phyloP scores from a whole-genome alignment of 2,113 vertebrate genomes.

The Rhinopomastus cyanomelas region DNA sequence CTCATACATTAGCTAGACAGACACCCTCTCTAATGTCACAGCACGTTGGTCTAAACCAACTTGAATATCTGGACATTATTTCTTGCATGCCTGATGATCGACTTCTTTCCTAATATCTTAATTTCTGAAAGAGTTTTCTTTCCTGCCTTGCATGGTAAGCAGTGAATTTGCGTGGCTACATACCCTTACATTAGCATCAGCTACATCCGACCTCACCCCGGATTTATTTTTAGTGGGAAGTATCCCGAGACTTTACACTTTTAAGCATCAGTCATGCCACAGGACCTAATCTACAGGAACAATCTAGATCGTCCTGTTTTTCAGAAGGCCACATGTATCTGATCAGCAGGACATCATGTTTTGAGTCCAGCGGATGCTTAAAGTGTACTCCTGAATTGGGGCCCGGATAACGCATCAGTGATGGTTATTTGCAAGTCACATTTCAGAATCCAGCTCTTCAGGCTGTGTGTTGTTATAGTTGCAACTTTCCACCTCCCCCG shows the following conservation, averaged over 20 bases:
- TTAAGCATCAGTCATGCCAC: background rate
- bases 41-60: background rate
- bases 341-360: background rate
- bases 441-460: conserved; percentile 55
- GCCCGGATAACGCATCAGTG: conserved; percentile 11
- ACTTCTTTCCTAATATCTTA: background rate
- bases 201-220: background rate
- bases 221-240: background rate
- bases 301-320: background rate
- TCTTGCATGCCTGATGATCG: background rate
- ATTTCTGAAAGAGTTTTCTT: background rate
- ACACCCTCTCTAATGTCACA: background rate
- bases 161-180: background rate
- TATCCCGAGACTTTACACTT: background rate
- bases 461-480: conserved; percentile 54
- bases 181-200: background rate
- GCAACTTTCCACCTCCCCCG: conserved; percentile 61
- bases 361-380: background rate
- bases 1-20: background rate
- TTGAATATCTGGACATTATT: background rate
- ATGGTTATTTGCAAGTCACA: conserved; percentile 28
- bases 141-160: background rate
- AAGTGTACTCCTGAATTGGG: background rate
- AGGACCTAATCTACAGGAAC: background rate
- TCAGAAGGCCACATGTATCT: background rate